Percentiles rank a stretch among this genome's conserved stretches.
These are phyloP conservation scores for Pseudococcus viburni DNA, from an alignment of 2,888 invertebrate species.

Conservation along the genomic window DNA sequence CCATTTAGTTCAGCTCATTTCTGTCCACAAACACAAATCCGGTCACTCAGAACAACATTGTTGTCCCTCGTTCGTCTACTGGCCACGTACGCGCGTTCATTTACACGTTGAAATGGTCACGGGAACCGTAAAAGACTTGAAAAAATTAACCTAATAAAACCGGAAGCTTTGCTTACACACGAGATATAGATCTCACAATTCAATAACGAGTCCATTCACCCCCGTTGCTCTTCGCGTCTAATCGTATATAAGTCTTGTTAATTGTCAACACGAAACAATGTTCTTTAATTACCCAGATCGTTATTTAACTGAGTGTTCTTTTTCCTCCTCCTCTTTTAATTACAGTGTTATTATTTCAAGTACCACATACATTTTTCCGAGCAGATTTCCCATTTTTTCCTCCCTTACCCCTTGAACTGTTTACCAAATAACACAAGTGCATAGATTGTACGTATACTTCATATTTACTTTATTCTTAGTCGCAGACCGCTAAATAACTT, in stretches of 20 bases:
- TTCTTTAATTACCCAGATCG: constrained; percentile 40
- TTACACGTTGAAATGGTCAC: constrained; percentile 22
- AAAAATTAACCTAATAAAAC: constrained; percentile 41
- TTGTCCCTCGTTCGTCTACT: not conserved
- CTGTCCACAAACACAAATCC: not conserved
- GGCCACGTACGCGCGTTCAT: not conserved
- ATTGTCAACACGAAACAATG: constrained; percentile 51
- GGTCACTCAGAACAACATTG: not conserved
- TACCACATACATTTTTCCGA: not conserved
- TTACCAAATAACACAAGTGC: not conserved
- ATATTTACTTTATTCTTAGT: not conserved
- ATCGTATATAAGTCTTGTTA: constrained; percentile 20
- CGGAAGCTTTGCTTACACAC: constrained; percentile 40
- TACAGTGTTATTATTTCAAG: constrained; percentile 32
- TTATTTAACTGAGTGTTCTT: not conserved
- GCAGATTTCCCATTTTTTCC: constrained; percentile 6
- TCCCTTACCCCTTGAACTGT: not conserved
- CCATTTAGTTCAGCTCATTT: not conserved
- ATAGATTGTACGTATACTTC: not conserved
- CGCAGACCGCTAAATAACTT: not conserved
- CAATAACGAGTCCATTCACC: not conserved
- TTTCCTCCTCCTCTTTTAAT: not conserved
- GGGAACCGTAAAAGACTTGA: not conserved
- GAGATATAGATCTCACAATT: constrained; percentile 49
- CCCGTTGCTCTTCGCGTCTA: not conserved